These are phyloP conservation scores for Hephaestus fuliginosus DNA, from an alignment of 2,797 vertebrate species.

Conservation along the genomic window DNA sequence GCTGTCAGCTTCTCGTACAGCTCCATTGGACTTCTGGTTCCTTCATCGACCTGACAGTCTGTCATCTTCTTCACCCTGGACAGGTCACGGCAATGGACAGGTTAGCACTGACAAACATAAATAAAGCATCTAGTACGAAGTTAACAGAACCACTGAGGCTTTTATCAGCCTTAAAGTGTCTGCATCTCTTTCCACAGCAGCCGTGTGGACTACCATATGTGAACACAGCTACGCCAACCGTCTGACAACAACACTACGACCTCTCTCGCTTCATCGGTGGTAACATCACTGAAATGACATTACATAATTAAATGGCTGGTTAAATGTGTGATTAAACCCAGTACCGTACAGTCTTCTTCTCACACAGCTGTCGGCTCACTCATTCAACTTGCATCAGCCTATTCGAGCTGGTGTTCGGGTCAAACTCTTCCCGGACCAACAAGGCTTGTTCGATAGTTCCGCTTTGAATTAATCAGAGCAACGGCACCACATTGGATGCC, in stretches of 20 bases:
- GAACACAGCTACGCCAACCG: constrained; percentile 25
- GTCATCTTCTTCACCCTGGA: constrained; percentile 86
- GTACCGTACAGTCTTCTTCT: constrained; percentile 44
- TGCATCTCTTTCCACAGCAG: not conserved
- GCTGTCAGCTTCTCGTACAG: constrained; percentile 88
- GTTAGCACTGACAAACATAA: not conserved
- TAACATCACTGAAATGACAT: fast-evolving
- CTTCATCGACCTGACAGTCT: constrained; percentile 74
- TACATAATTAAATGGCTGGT: not conserved
- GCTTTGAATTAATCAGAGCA: fast-evolving
- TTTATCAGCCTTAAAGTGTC: not conserved
- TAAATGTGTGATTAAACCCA: not conserved
- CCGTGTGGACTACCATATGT: constrained; percentile 52
- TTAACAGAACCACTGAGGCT: not conserved
- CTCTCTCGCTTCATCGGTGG: not conserved
- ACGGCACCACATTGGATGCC: fast-evolving
- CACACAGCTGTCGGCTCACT: constrained; percentile 43
- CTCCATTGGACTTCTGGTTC: constrained; percentile 80
- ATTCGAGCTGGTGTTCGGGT: constrained; percentile 40
- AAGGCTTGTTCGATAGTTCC: constrained; percentile 51
- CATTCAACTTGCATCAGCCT: constrained; percentile 84
- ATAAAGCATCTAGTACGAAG: not conserved
- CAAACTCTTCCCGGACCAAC: constrained; percentile 60
- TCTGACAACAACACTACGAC: not conserved
- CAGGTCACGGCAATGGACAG: not conserved